phyloP scores from a whole-genome alignment of 2,797 vertebrate species.

The Melopsittacus undulatus region DNA sequence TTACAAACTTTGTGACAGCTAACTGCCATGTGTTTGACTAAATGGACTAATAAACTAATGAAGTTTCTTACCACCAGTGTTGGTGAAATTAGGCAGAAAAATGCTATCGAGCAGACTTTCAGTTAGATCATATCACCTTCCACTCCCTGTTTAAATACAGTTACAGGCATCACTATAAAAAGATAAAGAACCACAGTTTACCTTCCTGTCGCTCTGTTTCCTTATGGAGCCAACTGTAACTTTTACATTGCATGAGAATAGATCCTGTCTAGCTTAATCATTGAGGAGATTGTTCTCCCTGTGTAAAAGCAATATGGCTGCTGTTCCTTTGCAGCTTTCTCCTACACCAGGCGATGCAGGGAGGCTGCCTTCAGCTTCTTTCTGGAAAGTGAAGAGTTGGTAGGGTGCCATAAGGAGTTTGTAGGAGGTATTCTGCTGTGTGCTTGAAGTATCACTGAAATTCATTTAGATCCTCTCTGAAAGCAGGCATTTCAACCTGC shows the following conservation, averaged over 20 bases:
- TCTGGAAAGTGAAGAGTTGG: neutral
- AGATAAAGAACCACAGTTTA: neutral
- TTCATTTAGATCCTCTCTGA: neutral
- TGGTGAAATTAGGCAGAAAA: neutral
- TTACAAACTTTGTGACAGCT: neutral
- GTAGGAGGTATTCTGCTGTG: neutral
- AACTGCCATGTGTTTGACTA: neutral
- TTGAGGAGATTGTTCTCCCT: neutral
- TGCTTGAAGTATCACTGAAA: neutral
- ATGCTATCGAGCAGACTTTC: neutral
- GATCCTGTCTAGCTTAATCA: neutral
- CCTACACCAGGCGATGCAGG: neutral
- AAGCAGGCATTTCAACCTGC: neutral
- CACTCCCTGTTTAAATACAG: neutral
- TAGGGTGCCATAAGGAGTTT: neutral
- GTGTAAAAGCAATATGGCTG: neutral
- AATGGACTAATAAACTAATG: neutral
- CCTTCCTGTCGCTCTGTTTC: neutral
- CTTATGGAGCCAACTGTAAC: neutral
- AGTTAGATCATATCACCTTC: neutral
- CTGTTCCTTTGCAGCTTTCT: neutral
- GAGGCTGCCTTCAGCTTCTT: neutral
- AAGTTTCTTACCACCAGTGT: neutral
- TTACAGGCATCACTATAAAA: neutral
- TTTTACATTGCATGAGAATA: accelerated